Evolutionary conservation across 2,797 vertebrate species (phyloP), one percentile per base, ranked within the genome.

Genomic region (Varecia variegata): DNA sequence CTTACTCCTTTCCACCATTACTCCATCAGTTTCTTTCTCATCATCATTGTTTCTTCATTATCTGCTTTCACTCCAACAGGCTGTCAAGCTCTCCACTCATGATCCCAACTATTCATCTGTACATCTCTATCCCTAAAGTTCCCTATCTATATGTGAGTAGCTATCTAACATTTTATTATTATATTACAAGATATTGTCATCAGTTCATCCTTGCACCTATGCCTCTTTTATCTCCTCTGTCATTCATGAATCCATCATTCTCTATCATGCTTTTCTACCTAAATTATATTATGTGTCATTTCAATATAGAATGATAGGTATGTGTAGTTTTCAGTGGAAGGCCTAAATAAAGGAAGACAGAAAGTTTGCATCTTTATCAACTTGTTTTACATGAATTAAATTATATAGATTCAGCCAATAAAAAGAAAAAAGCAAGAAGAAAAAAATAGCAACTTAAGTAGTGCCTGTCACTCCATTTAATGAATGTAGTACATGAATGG

Each of bases 301-400:
- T 94, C n/a, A 79, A 82, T 62, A 35, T 47, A 30, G n/a, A 86
- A 74, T 79, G 70, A 82, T 74, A 68, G 40, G 11, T 86, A 3
- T 89, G 12, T 35, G 68, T 15, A 93, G 14, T 88, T 95, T 90
- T 88, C 52, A 82, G 30, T 40, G 47, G 81, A 90, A 77, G 30
- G 17, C 7, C 20, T 23, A 90, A 88, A 68, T 17, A 40, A 88
- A 94, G 2, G 10, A 85, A 62, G n/a, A 68, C 7, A 52, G 9
- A 81, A 5, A 77, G 54, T 82, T 74, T 86, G 30, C 14, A 82
- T 73, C 7, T 94, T 94, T 88, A 13, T 58, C 14, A 18, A 60
- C 82, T 91, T 76, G 82, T 84, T 96, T 71, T 81, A 60, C 65
- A 84, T 60, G 17, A 94, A 88, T 81, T 88, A 17, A 90, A 17